A percentile compares a stretch with the other conserved stretches of the same genome.
Conservation (phyloP, 2,113 vertebrate species). For the Rhinopomastus cyanomelas region DNA sequence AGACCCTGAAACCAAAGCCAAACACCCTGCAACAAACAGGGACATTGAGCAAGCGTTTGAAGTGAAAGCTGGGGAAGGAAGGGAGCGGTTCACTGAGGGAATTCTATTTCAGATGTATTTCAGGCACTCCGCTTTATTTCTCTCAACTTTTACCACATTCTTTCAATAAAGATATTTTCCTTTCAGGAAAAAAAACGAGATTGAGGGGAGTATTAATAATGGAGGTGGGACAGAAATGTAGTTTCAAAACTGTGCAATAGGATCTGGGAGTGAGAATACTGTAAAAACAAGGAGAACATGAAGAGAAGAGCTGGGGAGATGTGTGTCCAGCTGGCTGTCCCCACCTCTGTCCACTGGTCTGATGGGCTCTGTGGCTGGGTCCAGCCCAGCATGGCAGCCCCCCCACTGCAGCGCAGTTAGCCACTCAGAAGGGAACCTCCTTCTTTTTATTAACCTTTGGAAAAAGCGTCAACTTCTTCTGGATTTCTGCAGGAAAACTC, state of each 20-base stretch:
- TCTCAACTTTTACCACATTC: not conserved
- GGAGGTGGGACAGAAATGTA: not conserved
- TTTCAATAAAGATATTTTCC: not conserved
- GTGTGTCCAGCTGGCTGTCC: not conserved
- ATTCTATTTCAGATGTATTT: not conserved
- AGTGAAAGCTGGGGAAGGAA: not conserved
- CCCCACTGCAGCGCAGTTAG: not conserved
- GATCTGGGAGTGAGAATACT: not conserved
- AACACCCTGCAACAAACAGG: not conserved
- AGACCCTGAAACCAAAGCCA: conserved; percentile 23
- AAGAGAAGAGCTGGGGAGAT: not conserved
- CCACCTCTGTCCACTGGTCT: not conserved
- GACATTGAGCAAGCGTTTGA: not conserved
- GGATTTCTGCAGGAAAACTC: conserved; percentile 46
- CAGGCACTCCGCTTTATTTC: not conserved
- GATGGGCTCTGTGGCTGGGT: accelerated
- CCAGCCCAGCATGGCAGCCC: not conserved
- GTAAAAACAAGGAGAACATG: not conserved
- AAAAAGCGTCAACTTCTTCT: not conserved
- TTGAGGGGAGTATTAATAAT: not conserved
- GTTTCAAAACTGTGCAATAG: conserved; percentile 8
- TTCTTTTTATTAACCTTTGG: not conserved
- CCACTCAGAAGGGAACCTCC: not conserved
- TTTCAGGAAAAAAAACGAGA: not conserved
- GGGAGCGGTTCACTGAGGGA: not conserved